Evolutionary conservation across 2,797 vertebrate species (phyloP), one percentile per base, ranked within the genome.

Genomic region (Muraenolepis orangiensis): DNA sequence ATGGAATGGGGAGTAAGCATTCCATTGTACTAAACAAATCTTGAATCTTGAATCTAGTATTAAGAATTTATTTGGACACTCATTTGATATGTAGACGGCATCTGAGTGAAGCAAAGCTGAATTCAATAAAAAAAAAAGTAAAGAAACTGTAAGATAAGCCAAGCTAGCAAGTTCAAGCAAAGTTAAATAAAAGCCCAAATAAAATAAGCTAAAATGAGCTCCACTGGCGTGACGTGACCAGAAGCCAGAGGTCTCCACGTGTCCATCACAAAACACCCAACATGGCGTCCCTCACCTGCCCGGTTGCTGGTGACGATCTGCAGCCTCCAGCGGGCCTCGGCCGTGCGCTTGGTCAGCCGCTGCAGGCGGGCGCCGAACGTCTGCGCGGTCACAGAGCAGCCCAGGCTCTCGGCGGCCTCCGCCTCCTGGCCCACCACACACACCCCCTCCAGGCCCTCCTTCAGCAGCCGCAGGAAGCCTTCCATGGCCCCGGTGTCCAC

Each of bases 271-370:
- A 57, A n/a, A 26, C n/a, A 13, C 12, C 57, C 10, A 64, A 64
- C 26, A 64, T 57, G 51, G 51, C 57, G 57, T 4, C 23, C 7
- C 57, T 64, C 23, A 64, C 57, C 57, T n/a, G 57, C n/a, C 3
- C 72, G 94, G 87, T 98, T 98, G 86, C 94, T 97, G 83, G 90
- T 94, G 82, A 98, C 93, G 86, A 99, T 95, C 84, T 96, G 98
- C 81, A 95, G 94, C 83, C 98, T 93, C 98, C 98, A 99, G 70
- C 96, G 95, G 79, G 97, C 96, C 91, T 99, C 98, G 3, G 95
- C 95, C 4, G 96, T 95, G 79, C 95, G 92, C 78, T 97, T 98
- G 76, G 96, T 95, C 81, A 99, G 91, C 78, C 92, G 94, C 71
- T 94, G 92, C 26, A 96, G 87, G 0, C 95, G 95, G 69, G 88